Conservation (phyloP, 2,113 vertebrate genomes). For the Natator depressus region DNA sequence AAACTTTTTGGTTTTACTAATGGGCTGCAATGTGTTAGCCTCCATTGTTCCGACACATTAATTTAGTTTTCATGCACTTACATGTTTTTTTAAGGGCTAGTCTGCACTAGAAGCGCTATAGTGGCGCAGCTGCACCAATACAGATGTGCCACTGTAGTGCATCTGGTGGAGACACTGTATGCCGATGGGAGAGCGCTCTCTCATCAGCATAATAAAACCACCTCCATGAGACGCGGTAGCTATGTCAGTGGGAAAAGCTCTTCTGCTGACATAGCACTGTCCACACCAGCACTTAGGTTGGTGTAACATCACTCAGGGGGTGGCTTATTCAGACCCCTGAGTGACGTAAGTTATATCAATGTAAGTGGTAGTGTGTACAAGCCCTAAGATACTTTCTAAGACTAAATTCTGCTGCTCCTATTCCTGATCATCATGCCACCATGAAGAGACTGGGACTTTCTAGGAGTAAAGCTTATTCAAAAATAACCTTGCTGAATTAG, state of each 20-base stretch:
- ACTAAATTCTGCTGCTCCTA: neutral
- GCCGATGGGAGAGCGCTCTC: neutral
- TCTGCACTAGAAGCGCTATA: neutral
- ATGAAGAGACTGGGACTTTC: neutral
- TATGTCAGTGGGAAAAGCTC: neutral
- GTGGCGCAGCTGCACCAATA: neutral
- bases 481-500: neutral
- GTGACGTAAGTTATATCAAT: neutral
- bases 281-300: neutral
- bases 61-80: neutral
- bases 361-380: neutral
- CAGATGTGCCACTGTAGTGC: no score
- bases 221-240: neutral
- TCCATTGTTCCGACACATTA: conserved; percentile 23
- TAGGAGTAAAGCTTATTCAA: neutral
- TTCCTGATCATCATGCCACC: neutral
- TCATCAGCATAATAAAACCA: neutral
- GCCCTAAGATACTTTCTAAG: neutral
- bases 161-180: neutral
- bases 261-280: no score
- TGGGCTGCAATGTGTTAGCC: conserved; percentile 9
- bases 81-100: neutral
- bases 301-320: neutral
- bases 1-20: conserved; percentile 50
- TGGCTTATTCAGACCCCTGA: neutral